A percentile compares a stretch with the other conserved stretches of the same genome.
Conservation (phyloP, 2,888 invertebrate species). For the Megamerina dolium region DNA sequence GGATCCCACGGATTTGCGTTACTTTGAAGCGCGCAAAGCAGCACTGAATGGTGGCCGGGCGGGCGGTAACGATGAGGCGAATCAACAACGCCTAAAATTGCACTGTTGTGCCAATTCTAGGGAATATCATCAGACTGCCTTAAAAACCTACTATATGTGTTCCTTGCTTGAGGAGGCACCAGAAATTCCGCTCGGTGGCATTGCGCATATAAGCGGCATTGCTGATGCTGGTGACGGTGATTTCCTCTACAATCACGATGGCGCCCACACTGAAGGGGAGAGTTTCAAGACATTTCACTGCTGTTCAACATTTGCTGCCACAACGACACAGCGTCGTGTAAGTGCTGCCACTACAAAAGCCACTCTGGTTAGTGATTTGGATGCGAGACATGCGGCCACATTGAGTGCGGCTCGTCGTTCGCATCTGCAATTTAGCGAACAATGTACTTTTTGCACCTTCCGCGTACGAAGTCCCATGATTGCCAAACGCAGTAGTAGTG, state of each 20-base stretch:
- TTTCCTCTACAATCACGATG: conserved; percentile 14
- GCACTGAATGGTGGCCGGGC: neutral
- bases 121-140: conserved; percentile 43
- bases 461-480: conserved; percentile 40
- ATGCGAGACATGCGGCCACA: conserved; percentile 24
- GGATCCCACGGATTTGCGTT: conserved; percentile 19
- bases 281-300: conserved; percentile 45
- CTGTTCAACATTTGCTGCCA: conserved; percentile 46
- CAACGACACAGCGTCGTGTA: conserved; percentile 34
- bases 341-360: conserved; percentile 37
- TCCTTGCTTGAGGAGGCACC: conserved; percentile 53
- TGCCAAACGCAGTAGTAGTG: conserved; percentile 19
- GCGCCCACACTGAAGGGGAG: conserved; percentile 9
- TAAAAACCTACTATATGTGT: conserved; percentile 50
- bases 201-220: conserved; percentile 19
- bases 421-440: conserved; percentile 45
- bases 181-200: conserved; percentile 19
- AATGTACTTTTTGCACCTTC: conserved; percentile 49
- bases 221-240: neutral
- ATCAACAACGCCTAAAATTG: conserved; percentile 23
- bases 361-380: conserved; percentile 33
- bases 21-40: conserved; percentile 19
- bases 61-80: neutral
- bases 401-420: conserved; percentile 21
- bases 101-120: conserved; percentile 50